These are phyloP conservation scores for Thera obeliscata DNA, from an alignment of 2,888 invertebrate species.

Conservation along the genomic window DNA sequence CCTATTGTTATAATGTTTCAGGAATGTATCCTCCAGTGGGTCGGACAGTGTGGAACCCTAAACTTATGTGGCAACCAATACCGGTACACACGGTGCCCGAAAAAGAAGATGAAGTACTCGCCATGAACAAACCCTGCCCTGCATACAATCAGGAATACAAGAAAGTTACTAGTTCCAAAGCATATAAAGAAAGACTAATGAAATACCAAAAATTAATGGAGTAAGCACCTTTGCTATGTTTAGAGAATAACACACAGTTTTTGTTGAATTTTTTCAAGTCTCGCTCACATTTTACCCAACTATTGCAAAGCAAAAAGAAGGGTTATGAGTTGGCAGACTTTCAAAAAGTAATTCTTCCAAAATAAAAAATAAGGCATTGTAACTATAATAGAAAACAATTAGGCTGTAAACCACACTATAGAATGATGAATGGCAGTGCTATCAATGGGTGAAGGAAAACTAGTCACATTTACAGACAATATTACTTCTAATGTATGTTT, in stretches of 20 bases:
- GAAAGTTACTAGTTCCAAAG: conserved; percentile 75
- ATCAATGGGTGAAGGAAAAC: too few species aligned
- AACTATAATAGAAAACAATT: too few species aligned
- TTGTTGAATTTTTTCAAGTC: too few species aligned
- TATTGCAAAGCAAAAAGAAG: too few species aligned
- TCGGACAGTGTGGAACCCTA: conserved; percentile 84
- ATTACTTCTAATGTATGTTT: too few species aligned
- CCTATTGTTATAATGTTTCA: conserved; percentile 37
- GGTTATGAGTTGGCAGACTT: too few species aligned
- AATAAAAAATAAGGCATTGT: too few species aligned
- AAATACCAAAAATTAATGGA: conserved; percentile 74
- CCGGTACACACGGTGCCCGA: conserved; percentile 89
- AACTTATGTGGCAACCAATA: conserved; percentile 90
- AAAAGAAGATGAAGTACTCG: conserved; percentile 84
- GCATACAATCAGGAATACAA: conserved; percentile 85
- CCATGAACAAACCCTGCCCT: conserved; percentile 87
- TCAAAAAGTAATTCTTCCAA: too few species aligned
- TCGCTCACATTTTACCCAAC: too few species aligned
- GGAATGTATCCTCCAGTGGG: conserved; percentile 88
- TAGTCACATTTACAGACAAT: too few species aligned
- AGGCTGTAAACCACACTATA: too few species aligned
- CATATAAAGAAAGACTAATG: conserved; percentile 82
- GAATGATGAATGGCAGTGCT: too few species aligned
- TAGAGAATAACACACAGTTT: neutral
- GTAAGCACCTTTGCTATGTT: neutral